A percentile compares a stretch with the other conserved stretches of the same genome.
phyloP scores from a whole-genome alignment of 2,888 invertebrate species.

The Esperia sulphurella region DNA sequence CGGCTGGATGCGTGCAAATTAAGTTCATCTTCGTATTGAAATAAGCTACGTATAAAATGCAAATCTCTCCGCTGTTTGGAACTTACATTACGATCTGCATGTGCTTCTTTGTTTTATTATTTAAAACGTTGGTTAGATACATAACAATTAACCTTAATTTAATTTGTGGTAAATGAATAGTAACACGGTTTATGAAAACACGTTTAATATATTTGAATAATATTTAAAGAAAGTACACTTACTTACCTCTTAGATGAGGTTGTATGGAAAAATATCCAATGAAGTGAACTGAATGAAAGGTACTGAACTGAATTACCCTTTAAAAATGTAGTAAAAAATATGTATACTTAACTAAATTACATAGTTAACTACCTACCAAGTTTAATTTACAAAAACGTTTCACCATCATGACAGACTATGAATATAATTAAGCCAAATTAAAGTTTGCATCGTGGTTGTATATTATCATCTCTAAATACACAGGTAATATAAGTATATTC shows the following conservation, averaged over 20 bases:
- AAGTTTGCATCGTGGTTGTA: not conserved
- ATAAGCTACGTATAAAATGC: constrained; percentile 34
- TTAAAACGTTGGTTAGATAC: constrained; percentile 10
- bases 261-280: too few relatives aligned
- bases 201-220: too few relatives aligned
- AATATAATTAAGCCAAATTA: not conserved
- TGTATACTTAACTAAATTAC: not conserved
- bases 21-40: constrained; percentile 48
- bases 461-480: not conserved
- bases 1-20: constrained; percentile 38
- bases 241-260: too few relatives aligned
- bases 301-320: too few relatives aligned
- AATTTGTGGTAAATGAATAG: too few relatives aligned
- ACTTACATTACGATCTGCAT: constrained; percentile 47
- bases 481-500: not conserved
- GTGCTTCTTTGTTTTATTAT: constrained; percentile 35
- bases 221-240: too few relatives aligned
- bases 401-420: too few relatives aligned
- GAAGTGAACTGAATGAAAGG: too few relatives aligned
- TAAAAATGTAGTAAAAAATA: not conserved
- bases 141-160: not conserved
- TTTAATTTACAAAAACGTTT: too few relatives aligned
- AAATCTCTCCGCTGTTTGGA: constrained; percentile 39
- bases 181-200: not conserved
- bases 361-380: not conserved